Evolutionary conservation across 1,140 invertebrate genomes (phyloP), one percentile per base, ranked within the genome.

Genomic region (Papilio dardanus): DNA sequence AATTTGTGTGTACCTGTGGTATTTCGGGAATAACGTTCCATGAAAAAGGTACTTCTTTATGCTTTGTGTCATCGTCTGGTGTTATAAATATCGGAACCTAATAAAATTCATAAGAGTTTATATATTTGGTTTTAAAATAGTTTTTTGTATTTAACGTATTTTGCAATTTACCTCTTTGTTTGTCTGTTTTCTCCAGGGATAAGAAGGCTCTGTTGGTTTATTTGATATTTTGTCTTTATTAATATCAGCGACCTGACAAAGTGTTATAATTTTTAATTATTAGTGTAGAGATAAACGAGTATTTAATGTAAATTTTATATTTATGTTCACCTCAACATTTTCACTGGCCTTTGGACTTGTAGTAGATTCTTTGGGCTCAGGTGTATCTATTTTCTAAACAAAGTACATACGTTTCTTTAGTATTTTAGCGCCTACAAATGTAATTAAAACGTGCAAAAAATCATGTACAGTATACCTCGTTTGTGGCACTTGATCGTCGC

Each of bases 1-100:
- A 10, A 28, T 35, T 14, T 79, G 30, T 68, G 12, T 84, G 69
- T 92, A 92, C 91, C 91, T 92, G 91, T 79, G 91, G 91, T 80
- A 92, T 88, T 88, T 92, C 91, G 75, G 91, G 91, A 79, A 92
- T 92, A 21, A 83, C 84, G 58, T 91, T 71, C 91, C 91, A 92
- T 76, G 91, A 92, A 79, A 92, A 92, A 62, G 89, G 83, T 30
- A 89, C 83, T 77, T 90, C 88, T n/a, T 80, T 87, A 75, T 84
- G 80, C 76, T 86, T 88, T 68, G 66, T 77, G 19, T 90, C 83
- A 40, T 83, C 79, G 74, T 87, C 85, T 21, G 87, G 79, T 71
- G 82, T 85, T 65, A 83, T 66, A n/a, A 88, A 58, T 62, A 76
- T 83, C 35, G 88, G 85, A 68, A 87, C 88, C 91, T 92, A 83